Evolutionary conservation across 2,113 vertebrate species (phyloP).

Genomic region (Aegithalos caudatus): DNA sequence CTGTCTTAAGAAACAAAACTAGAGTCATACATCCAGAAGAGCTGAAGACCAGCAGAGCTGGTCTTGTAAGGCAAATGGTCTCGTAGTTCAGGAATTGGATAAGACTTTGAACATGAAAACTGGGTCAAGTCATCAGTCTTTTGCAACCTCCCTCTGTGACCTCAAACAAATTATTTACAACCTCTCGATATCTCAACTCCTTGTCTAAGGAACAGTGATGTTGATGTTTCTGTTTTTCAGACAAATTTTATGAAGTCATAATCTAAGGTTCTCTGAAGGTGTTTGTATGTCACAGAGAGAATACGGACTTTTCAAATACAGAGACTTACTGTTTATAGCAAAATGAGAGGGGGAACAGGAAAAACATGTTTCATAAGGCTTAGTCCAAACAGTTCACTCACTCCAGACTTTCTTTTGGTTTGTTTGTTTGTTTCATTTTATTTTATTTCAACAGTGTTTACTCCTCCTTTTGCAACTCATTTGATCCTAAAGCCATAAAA

Average conservation of each 20-base stretch:
- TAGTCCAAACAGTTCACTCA: neutral
- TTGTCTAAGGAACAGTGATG: neutral
- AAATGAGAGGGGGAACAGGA: neutral
- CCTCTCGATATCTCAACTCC: neutral
- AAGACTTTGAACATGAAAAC: neutral
- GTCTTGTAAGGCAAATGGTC: neutral
- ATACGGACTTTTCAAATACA: neutral
- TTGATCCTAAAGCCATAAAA: neutral
- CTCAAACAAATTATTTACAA: neutral
- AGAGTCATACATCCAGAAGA: neutral
- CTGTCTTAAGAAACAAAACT: neutral
- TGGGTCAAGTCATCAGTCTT: neutral
- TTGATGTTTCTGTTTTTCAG: neutral
- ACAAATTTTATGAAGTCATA: neutral
- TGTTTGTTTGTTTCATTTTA: neutral
- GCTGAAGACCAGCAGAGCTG: neutral
- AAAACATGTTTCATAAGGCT: neutral
- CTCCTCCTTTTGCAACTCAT: neutral
- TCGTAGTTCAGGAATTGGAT: neutral
- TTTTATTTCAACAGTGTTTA: neutral
- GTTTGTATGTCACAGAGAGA: neutral
- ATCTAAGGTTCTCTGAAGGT: neutral
- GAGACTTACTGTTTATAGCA: neutral
- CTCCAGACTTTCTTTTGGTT: neutral
- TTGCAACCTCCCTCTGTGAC: neutral